These are phyloP conservation scores for Orchestia grillus DNA, from an alignment of 1,140 invertebrate genomes.

Conservation along the genomic window DNA sequence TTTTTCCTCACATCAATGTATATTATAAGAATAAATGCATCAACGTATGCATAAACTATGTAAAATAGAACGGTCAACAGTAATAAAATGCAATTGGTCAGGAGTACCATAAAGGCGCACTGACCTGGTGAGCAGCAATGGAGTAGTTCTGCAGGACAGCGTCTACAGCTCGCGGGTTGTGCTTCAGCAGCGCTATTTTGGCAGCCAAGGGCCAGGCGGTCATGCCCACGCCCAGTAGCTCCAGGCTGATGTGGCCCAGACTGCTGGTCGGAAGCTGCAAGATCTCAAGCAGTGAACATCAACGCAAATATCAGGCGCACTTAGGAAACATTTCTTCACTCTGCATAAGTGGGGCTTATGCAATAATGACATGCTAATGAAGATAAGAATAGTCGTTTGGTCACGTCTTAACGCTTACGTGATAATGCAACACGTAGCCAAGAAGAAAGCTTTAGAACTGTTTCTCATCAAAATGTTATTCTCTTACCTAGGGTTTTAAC, in stretches of 20 bases:
- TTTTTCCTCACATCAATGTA: too few species aligned
- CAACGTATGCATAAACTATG: too few species aligned
- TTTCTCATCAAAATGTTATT: too few species aligned
- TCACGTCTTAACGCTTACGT: too few species aligned
- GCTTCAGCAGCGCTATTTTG: neutral
- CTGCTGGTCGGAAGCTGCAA: constrained; percentile 17
- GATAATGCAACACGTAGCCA: too few species aligned
- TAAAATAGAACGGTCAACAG: too few species aligned
- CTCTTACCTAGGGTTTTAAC: too few species aligned
- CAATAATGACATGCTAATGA: too few species aligned
- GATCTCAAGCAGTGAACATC: neutral
- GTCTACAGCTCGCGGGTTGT: constrained; percentile 16
- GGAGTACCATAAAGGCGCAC: too few species aligned
- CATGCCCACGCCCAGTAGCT: constrained; percentile 26
- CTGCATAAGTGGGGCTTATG: neutral
- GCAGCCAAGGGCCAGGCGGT: constrained; percentile 20
- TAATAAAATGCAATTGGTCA: neutral
- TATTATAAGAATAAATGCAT: too few species aligned
- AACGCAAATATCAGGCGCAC: neutral
- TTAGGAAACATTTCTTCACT: neutral
- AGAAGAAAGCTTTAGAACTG: too few species aligned
- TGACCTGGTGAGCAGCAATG: constrained; percentile 34
- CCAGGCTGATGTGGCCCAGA: constrained; percentile 4
- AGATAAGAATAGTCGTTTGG: too few species aligned
- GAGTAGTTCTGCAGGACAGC: constrained; percentile 37